Evolutionary conservation across 1,140 invertebrate genomes (phyloP), one percentile per base, ranked within the genome.

Genomic region (Leptonema lineaticorne): DNA sequence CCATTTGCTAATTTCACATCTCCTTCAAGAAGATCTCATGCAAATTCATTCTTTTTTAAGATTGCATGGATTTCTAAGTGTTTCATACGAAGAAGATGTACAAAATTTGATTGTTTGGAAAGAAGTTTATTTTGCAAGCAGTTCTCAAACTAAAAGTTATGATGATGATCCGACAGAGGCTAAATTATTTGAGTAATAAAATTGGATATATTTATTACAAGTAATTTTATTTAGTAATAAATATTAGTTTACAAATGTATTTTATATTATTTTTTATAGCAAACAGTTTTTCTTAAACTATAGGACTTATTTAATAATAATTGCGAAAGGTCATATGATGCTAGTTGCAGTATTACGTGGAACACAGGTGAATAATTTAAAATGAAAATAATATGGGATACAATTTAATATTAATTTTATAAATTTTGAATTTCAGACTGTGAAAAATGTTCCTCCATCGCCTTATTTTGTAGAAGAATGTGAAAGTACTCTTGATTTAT

Each of bases 21-120:
- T 92, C 59, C 83, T 86, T 63, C 82, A 88, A 58, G 85, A 87
- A 64, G 88, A 92, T 77, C 80, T 90, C 28, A 83, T 88, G 20
- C 88, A 90, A 75, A 83, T 92, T 2, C 85, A 90, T 76, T 83
- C 85, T 5, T 91, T 86, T 78, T 83, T 91, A 59, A 83, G 86
- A 59, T 82, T 89, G 69, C 86, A 87, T 69, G 89, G 89, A 9
- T 77, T 92, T 56, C 76, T 92, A 16, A 83, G 86, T 75, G 78
- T 92, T 11, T 84, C 87, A 24, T 80, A 78, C 57, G 85, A 85
- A 0, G 88, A 90, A 68, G 81, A 87, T 20, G 80, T 91, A 0
- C 87, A 88, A 62, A 88, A 87, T 66, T 76, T 92, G 22, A 85
- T 92, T n/a, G 77, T 91, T 9, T 93, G 91, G 91, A 87, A 86